Evolutionary conservation across 2,113 vertebrate genomes (phyloP).

Genomic region (Tachycineta bicolor): DNA sequence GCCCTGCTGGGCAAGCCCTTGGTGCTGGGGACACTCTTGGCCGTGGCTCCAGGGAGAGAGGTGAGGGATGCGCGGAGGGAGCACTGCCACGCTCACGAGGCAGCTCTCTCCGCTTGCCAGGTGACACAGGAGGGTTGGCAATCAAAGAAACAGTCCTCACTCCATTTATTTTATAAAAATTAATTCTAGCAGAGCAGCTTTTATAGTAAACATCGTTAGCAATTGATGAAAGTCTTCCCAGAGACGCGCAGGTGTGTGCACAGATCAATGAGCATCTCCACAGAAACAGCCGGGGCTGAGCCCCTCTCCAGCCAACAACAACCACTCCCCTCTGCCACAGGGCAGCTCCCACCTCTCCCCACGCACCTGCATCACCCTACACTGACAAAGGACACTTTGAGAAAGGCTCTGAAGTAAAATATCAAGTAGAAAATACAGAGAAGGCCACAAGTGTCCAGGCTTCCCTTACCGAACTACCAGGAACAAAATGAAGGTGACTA

Average conservation of each 20-base stretch:
- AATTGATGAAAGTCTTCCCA: not conserved
- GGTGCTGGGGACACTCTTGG: not conserved
- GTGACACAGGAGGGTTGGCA: not conserved
- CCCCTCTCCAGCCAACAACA: not conserved
- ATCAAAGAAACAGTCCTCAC: not conserved
- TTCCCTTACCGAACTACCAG: conserved; percentile 84
- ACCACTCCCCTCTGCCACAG: not conserved
- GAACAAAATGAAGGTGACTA: conserved; percentile 89
- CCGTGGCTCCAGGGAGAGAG: not conserved
- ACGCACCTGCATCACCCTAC: rapidly evolving
- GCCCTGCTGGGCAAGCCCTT: not conserved
- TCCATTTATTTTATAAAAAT: not conserved
- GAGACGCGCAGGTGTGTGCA: not conserved
- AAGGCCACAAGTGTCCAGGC: not conserved
- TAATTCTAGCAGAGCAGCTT: not conserved
- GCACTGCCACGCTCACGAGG: not conserved
- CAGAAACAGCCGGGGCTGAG: not conserved
- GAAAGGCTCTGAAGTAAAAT: not conserved
- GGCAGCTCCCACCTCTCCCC: not conserved
- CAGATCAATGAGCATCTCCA: not conserved
- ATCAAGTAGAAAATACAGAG: not conserved
- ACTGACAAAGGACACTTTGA: not conserved
- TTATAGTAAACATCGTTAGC: not conserved
- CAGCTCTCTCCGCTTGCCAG: not conserved
- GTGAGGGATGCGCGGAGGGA: not conserved